Conservation (phyloP, 2,888 invertebrate species). For the Petrolisthes cinctipes region DNA sequence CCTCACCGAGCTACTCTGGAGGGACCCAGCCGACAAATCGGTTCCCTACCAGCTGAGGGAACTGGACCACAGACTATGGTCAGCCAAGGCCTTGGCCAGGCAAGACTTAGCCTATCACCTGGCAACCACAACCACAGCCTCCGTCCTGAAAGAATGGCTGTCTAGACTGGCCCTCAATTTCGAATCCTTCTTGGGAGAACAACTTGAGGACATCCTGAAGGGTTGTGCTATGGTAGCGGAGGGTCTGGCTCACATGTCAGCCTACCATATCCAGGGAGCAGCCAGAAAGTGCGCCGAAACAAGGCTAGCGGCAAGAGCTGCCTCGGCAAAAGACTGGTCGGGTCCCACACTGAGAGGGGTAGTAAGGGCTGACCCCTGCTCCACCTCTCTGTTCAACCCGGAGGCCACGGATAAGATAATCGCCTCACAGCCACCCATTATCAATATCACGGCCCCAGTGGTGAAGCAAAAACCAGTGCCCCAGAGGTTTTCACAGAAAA, state of each 20-base stretch:
- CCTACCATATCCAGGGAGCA: not conserved
- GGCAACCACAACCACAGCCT: too few species aligned
- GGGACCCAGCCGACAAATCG: too few species aligned
- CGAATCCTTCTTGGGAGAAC: not conserved
- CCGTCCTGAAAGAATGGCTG: not conserved
- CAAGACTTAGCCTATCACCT: too few species aligned
- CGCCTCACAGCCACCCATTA: conserved; percentile 9
- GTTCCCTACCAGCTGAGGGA: too few species aligned
- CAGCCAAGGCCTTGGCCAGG: too few species aligned
- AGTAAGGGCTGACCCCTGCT: not conserved
- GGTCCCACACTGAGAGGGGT: too few species aligned
- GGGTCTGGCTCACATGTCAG: not conserved
- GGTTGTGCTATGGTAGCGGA: not conserved
- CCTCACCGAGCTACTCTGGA: too few species aligned
- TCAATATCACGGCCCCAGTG: too few species aligned
- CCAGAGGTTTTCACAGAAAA: not conserved
- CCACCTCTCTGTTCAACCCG: not conserved
- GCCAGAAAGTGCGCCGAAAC: too few species aligned
- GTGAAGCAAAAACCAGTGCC: not conserved
- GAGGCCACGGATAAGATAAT: not conserved
- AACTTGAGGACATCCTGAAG: too few species aligned
- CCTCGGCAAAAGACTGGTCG: not conserved
- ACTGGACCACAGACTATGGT: too few species aligned
- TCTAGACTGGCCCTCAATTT: not conserved
- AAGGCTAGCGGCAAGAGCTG: not conserved